Evolutionary conservation across 2,113 vertebrate species (phyloP), one percentile per base, ranked within the genome.

Genomic region (Ifrita kowaldi): DNA sequence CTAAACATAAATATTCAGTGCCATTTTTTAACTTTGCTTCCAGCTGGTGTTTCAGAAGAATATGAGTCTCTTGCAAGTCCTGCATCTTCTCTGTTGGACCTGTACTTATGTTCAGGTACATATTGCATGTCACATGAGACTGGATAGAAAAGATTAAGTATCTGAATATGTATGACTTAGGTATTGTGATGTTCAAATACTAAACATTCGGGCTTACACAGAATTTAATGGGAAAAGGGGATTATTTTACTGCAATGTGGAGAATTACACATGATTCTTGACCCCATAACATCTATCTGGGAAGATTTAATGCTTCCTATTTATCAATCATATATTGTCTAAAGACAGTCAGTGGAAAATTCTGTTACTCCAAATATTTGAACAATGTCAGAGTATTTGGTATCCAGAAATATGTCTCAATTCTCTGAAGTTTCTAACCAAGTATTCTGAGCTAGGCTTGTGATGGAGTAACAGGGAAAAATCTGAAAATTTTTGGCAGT

Each of bases 401-500:
- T 37, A 47, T 56, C 19, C 8, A 62, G 28, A 87, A 80, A 76
- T 5, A 32, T 8, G 3, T 65, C 7, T 65, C 9, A 4, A 11
- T 57, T 18, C 19, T 37, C 42, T 87, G 41, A 84, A 76, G 4
- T 50, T 79, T 65, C 15, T 71, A 47, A 33, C 3, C 26, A 67
- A 60, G 3, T 46, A 56, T 84, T 70, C 16, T n/a, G 33, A 79
- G 28, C 19, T 11, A 70, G 4, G 4, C 4, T 35, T 55, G 11
- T 33, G 7, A 39, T 33, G 13, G 13, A 75, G 3, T 60, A 65
- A 73, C 1, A 11, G 2, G 17, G 6, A 6, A 60, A 79, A 60
- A 46, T 3, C 1, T 2, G 12, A 9, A 50, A 10, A 30, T 7
- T 14, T 14, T 42, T 65, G 5, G 1, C 18, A 35, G 8, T 49